Evolutionary conservation across 2,113 vertebrate species (phyloP).

Genomic region (Gorsachius goisagi): DNA sequence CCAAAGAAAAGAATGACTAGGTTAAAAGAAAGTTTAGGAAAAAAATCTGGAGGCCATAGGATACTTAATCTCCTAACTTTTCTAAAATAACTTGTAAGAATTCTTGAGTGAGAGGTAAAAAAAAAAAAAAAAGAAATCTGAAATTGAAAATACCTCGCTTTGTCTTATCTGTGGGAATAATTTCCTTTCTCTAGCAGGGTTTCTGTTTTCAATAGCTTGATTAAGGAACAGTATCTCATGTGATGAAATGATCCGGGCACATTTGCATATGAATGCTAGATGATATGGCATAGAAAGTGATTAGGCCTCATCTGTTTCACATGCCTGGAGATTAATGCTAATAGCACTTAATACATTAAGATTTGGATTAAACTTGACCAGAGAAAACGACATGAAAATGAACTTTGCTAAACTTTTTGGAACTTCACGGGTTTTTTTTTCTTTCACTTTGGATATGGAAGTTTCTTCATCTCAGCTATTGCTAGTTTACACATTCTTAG

Average conservation of each 20-base stretch:
- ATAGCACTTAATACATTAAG: not conserved
- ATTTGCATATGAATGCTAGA: constrained; percentile 8
- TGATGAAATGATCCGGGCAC: not conserved
- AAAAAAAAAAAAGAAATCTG: not conserved
- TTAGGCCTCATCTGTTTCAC: not conserved
- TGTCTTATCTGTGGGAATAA: not conserved
- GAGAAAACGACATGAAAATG: not conserved
- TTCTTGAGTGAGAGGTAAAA: not conserved
- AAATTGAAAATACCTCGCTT: not conserved
- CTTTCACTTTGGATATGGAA: not conserved
- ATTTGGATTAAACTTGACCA: not conserved
- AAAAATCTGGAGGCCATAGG: not conserved
- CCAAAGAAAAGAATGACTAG: not conserved
- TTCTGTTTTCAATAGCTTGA: constrained; percentile 8
- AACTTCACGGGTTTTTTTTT: not conserved
- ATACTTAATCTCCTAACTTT: not conserved
- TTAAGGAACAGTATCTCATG: not conserved
- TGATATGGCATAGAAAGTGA: not conserved
- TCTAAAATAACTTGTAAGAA: not conserved
- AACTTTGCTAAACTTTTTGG: not conserved
- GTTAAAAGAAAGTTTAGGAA: not conserved
- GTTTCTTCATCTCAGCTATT: not conserved
- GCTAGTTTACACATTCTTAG: not conserved
- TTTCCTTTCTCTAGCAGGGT: not conserved
- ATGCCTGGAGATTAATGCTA: not conserved